Conservation (phyloP, 2,888 invertebrate genomes). For the Spilarctia lutea region DNA sequence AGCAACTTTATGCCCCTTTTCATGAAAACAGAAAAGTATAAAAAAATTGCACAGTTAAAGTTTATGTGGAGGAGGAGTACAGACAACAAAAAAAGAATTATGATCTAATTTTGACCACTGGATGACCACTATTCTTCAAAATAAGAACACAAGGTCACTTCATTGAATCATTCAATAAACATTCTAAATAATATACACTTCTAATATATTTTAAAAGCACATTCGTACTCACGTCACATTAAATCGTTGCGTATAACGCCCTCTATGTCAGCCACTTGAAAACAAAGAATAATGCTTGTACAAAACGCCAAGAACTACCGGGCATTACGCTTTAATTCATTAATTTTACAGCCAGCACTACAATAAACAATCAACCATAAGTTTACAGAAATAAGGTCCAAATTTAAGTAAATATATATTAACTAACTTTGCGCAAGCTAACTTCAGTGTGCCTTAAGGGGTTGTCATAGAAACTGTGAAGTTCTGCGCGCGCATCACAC, state of each 20-base stretch:
- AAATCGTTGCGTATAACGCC: slow-evolving; percentile 51
- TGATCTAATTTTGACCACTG: too few relatives aligned
- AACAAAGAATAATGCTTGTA: slow-evolving; percentile 76
- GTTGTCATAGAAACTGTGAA: slow-evolving; percentile 86
- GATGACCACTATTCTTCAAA: neutral
- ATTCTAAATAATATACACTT: neutral
- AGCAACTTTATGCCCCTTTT: too few relatives aligned
- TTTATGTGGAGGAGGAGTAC: too few relatives aligned
- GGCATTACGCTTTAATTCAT: slow-evolving; percentile 83
- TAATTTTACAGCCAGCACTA: slow-evolving; percentile 73
- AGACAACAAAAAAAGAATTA: neutral
- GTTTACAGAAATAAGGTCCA: slow-evolving; percentile 13
- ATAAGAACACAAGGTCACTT: neutral
- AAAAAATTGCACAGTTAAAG: too few relatives aligned
- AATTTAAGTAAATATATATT: slow-evolving; percentile 30
- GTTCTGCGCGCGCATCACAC: slow-evolving; percentile 82
- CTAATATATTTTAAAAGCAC: neutral
- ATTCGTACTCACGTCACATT: slow-evolving; percentile 1
- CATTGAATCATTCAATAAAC: neutral
- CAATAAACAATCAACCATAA: slow-evolving; percentile 48
- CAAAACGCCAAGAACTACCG: slow-evolving; percentile 78
- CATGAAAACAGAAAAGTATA: too few relatives aligned
- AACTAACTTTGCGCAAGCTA: slow-evolving; percentile 72
- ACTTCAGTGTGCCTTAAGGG: slow-evolving; percentile 81
- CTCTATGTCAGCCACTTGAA: slow-evolving; percentile 59